Base-by-base conservation (phyloP, 2,888 invertebrate genomes). In the Tipula vernalis region DNA sequence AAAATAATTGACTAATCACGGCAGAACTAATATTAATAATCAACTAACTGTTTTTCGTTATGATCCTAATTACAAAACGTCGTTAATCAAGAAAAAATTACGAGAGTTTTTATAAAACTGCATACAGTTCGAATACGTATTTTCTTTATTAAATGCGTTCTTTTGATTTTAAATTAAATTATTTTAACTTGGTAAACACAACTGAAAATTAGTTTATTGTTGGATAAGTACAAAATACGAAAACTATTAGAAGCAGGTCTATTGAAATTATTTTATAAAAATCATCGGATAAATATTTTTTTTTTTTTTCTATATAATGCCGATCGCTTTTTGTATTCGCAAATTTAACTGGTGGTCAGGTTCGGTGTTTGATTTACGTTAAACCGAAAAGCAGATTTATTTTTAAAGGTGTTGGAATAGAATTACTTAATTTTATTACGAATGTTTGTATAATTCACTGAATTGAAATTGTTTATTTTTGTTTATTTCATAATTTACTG, bases 141-240 rank as follows among this genome's bases (percentile, higher is more conserved):
- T 39, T 15, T 84, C 4, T 83, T 36, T 36, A 83, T 83, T 36
- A 83, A 83, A 12, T 83, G 10, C 36, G 15, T 36, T 84, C 3
- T 10, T 15, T 39, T 84, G 39, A 84, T 39, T 71, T 71, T 71
- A 18, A 71, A 71, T 71, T 57, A 28, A 71, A 10, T 28, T 71
- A n/a, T 39, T 83, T 84, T 84, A 39, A 84, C 85, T 87, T 87
- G 86, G 87, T 88, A 88, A 88, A 88, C 88, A 88, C 88, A 88
- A 88, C 88, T 88, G 88, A 88, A 88, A 88, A 87, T 87, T 87
- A 86, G 87, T 88, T 87, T 39, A 39, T 39, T 13, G 13, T 84
- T 84, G 6, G 71, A 51, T 15, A 13, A 71, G 71, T 71, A 28
- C 12, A 71, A 71, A 51, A 28, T 28, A 51, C 28, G 0, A 8